phyloP scores from a whole-genome alignment of 1,140 invertebrate species.

The Tachypleus tridentatus region DNA sequence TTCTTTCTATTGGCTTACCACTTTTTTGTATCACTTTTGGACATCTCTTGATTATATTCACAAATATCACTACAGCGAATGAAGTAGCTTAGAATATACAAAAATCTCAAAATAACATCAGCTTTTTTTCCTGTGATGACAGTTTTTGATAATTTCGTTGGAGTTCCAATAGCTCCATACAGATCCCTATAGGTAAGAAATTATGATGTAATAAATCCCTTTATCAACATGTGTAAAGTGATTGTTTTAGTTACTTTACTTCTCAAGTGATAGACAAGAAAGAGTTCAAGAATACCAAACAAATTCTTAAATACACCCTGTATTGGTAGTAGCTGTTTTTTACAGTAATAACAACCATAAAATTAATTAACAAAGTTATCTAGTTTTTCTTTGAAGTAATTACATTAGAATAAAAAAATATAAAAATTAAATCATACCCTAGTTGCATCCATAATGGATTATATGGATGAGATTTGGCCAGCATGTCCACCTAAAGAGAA shows the following conservation, averaged over 20 bases:
- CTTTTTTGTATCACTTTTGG: too few species aligned
- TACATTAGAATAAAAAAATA: constrained; percentile 1
- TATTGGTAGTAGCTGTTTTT: not conserved
- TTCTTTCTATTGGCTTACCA: too few species aligned
- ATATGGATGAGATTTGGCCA: constrained; percentile 39
- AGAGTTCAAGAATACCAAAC: not conserved
- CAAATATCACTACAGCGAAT: constrained; percentile 59
- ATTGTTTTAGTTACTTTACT: constrained; percentile 8
- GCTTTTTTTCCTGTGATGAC: constrained; percentile 54
- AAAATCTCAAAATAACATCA: constrained; percentile 45
- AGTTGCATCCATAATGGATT: constrained; percentile 79
- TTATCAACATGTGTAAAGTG: too few species aligned
- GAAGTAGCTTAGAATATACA: constrained; percentile 61
- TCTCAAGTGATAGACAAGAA: not conserved
- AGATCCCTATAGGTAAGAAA: constrained; percentile 43
- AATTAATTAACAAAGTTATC: too few species aligned
- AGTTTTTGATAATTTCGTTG: constrained; percentile 58
- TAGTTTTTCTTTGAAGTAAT: too few species aligned
- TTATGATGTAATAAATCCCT: too few species aligned
- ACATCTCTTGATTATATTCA: constrained; percentile 24
- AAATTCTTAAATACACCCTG: constrained; percentile 3
- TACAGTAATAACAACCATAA: too few species aligned
- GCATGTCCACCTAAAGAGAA: constrained; percentile 30
- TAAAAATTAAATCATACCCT: constrained; percentile 33
- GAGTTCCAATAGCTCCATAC: constrained; percentile 65